Conservation (phyloP, 2,113 vertebrate species). For the Nesogale talazaci region DNA sequence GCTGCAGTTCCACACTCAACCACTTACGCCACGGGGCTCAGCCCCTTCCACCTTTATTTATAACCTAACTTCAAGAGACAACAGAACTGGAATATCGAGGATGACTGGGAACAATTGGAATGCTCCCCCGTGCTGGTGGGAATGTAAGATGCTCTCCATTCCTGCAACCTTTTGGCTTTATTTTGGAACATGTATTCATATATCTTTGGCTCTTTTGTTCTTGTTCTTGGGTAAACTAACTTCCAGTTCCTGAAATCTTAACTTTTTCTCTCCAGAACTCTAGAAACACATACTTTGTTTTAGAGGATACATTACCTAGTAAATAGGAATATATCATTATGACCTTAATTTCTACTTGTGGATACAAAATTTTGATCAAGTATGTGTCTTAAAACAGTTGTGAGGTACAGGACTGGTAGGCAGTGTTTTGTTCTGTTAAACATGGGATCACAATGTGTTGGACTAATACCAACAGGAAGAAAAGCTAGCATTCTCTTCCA, state of each 20-base stretch:
- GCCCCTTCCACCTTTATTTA: too few relatives aligned
- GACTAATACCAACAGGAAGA: too few relatives aligned
- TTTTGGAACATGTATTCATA: not conserved
- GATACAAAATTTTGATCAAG: slow-evolving; percentile 10
- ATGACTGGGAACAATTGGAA: not conserved
- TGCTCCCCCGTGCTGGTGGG: not conserved
- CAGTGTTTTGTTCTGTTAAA: too few relatives aligned
- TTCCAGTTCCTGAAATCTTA: not conserved
- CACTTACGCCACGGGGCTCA: too few relatives aligned
- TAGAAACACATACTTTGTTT: not conserved
- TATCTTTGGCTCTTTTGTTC: not conserved
- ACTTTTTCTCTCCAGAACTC: not conserved
- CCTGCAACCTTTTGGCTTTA: not conserved
- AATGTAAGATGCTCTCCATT: not conserved
- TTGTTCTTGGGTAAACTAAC: not conserved
- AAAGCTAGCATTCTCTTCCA: too few relatives aligned
- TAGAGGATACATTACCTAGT: not conserved
- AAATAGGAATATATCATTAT: not conserved
- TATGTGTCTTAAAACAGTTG: not conserved
- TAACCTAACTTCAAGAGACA: not conserved
- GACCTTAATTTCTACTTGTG: not conserved
- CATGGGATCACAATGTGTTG: too few relatives aligned
- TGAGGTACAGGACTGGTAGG: too few relatives aligned
- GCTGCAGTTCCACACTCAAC: too few relatives aligned
- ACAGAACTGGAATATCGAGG: not conserved